Evolutionary conservation across 2,113 vertebrate genomes (phyloP).

Genomic region (Eupsittula cactorum): DNA sequence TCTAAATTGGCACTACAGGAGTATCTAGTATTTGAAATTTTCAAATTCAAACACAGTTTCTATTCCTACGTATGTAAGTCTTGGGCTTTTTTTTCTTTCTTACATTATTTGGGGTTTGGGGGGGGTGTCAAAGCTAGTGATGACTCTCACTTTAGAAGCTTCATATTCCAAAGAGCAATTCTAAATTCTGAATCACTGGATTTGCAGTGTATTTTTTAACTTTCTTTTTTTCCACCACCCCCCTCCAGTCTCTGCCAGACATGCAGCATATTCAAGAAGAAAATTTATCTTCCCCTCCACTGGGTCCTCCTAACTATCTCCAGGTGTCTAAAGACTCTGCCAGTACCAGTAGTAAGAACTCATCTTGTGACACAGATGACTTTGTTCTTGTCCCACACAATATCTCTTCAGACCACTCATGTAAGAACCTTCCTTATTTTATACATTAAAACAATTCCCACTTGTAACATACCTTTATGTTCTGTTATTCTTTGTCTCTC

Average conservation of each 20-base stretch:
- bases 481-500: background rate
- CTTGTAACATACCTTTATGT: background rate
- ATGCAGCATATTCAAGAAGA: constrained; percentile 95
- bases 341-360: constrained; percentile 96
- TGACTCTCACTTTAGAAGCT: background rate
- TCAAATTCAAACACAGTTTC: background rate
- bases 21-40: background rate
- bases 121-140: background rate
- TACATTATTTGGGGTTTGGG: background rate
- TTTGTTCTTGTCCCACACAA: constrained; percentile 95
- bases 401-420: constrained; percentile 88
- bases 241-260: constrained; percentile 89
- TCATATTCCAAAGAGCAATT: background rate
- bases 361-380: constrained; percentile 94
- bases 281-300: constrained; percentile 88
- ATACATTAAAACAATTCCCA: background rate
- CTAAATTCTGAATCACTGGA: background rate
- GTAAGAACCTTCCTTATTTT: constrained; percentile 75
- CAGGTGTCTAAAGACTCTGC: constrained; percentile 96
- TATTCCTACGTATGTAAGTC: background rate
- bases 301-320: constrained; percentile 92
- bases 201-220: background rate
- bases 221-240: background rate
- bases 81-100: background rate
- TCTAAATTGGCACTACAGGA: background rate